Evolutionary conservation across 2,888 invertebrate genomes (phyloP).

Genomic region (Barypeithes pellucidus): DNA sequence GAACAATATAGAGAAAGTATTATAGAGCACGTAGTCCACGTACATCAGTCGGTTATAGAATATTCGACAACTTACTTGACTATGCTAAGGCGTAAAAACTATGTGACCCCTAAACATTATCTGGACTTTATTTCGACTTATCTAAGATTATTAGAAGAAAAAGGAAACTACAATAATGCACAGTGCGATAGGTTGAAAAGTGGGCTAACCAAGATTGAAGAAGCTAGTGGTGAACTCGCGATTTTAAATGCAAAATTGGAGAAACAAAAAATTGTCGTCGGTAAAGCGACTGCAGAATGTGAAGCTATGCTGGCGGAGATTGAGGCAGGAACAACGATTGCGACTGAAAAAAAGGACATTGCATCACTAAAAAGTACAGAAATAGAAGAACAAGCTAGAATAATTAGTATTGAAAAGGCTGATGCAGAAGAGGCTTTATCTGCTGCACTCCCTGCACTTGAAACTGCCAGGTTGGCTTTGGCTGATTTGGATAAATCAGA

Average conservation of each 20-base stretch:
- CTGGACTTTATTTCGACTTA: constrained; percentile 90
- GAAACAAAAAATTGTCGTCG: constrained; percentile 87
- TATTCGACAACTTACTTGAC: constrained; percentile 83
- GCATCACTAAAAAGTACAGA: constrained; percentile 86
- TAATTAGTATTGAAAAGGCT: constrained; percentile 86
- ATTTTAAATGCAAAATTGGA: constrained; percentile 86
- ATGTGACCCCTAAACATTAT: constrained; percentile 94
- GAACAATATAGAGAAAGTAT: constrained; percentile 75
- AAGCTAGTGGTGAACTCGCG: constrained; percentile 87
- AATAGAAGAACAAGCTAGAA: constrained; percentile 86
- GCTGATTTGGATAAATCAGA: constrained; percentile 90
- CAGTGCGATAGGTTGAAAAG: constrained; percentile 82
- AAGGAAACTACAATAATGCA: constrained; percentile 75
- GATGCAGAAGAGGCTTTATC: constrained; percentile 88
- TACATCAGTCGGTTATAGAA: constrained; percentile 82
- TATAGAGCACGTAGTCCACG: constrained; percentile 89
- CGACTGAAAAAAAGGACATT: constrained; percentile 84
- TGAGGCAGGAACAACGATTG: constrained; percentile 79
- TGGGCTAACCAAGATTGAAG: constrained; percentile 87
- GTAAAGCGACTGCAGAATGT: constrained; percentile 86
- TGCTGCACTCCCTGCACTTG: constrained; percentile 89
- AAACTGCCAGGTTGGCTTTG: constrained; percentile 85
- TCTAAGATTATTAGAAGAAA: constrained; percentile 82
- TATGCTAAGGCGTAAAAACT: constrained; percentile 86
- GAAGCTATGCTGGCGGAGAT: constrained; percentile 86